Conservation (phyloP, 2,888 invertebrate genomes). For the Sabatieria punctata region DNA sequence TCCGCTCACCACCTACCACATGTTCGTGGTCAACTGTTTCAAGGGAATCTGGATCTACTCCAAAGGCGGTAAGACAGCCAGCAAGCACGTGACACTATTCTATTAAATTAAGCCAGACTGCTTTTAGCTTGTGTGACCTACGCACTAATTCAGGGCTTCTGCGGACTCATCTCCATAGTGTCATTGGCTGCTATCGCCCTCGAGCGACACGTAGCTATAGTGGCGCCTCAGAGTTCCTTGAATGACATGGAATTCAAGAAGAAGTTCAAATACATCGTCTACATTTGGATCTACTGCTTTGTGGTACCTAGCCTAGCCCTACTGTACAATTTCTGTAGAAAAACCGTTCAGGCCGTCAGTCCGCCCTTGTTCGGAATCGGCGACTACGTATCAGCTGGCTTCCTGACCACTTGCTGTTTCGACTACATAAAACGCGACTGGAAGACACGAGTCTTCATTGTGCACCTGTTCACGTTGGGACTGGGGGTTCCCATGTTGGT, state of each 20-base stretch:
- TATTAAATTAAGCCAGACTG: background rate
- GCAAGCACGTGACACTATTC: background rate
- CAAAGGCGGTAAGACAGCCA: background rate
- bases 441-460: background rate
- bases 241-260: background rate
- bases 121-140: background rate
- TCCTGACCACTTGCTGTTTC: background rate
- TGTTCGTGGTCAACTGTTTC: background rate
- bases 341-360: background rate
- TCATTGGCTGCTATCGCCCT: background rate
- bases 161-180: background rate
- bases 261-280: background rate
- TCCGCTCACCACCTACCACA: background rate
- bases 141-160: background rate
- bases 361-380: background rate
- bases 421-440: background rate
- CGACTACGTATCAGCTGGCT: background rate
- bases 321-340: no score
- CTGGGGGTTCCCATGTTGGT: background rate
- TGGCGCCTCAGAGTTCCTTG: background rate
- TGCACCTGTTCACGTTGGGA: background rate
- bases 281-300: background rate
- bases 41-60: background rate
- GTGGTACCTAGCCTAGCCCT: no score
- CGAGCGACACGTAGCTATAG: background rate